A percentile compares a stretch with the other conserved stretches of the same genome.
Conservation (phyloP, 1,140 invertebrate species). For the Microplitis demolitor region DNA sequence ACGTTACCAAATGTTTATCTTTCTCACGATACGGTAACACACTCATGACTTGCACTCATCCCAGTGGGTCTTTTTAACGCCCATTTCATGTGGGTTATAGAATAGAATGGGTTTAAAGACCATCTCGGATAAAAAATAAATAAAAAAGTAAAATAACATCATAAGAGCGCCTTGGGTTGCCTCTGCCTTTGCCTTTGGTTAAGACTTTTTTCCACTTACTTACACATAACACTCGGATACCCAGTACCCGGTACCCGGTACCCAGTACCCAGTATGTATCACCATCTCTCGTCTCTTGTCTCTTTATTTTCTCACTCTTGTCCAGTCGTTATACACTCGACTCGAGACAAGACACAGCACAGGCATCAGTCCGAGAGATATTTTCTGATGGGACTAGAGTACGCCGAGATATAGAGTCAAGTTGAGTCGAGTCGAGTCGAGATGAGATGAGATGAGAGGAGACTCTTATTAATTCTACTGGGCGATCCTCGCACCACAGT, state of each 20-base stretch:
- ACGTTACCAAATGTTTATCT: conserved; percentile 49
- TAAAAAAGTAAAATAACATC: too few species aligned
- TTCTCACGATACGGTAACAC: conserved; percentile 59
- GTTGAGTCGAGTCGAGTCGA: too few species aligned
- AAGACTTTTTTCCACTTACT: not conserved
- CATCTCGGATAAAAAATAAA: too few species aligned
- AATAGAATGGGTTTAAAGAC: not conserved
- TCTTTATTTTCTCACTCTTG: conserved; percentile 7
- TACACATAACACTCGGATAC: too few species aligned
- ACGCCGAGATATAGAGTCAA: too few species aligned
- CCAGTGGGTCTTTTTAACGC: conserved; percentile 28
- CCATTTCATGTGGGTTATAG: conserved; percentile 22
- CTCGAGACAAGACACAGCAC: conserved; percentile 26
- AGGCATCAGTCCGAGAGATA: conserved; percentile 29
- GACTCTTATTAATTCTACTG: too few species aligned
- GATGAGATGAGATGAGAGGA: too few species aligned
- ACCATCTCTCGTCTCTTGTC: not conserved
- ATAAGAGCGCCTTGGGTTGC: too few species aligned
- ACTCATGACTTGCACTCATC: conserved; percentile 53
- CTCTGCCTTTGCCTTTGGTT: not conserved
- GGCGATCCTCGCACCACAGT: too few species aligned
- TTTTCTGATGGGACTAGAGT: too few species aligned
- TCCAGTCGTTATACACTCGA: not conserved
- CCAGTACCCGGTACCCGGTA: too few species aligned
- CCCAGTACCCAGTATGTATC: too few species aligned